Conservation (phyloP, 2,113 vertebrate genomes). For the Eurypyga helias region DNA sequence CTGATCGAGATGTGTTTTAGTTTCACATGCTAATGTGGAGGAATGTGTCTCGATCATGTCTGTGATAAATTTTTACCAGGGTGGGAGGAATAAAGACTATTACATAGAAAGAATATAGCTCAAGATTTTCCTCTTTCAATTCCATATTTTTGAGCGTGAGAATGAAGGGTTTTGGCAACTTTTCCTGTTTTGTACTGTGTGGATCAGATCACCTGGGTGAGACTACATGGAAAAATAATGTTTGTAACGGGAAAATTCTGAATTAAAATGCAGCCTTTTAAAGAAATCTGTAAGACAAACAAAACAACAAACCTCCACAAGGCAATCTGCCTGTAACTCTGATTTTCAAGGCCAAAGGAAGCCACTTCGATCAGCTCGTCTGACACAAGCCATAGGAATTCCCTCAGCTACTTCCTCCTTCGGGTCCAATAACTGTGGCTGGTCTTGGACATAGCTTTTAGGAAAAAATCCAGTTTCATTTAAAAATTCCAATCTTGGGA, state of each 20-base stretch:
- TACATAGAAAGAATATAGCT: not conserved
- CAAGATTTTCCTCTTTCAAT: not conserved
- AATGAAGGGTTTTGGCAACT: not conserved
- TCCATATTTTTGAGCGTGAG: not conserved
- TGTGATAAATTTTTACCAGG: not conserved
- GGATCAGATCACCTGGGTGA: not conserved
- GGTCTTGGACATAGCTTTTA: not conserved
- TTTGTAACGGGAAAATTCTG: not conserved
- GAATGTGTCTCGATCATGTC: not conserved
- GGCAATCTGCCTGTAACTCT: not conserved
- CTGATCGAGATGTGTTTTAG: not conserved
- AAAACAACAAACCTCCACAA: not conserved
- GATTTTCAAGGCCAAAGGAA: not conserved
- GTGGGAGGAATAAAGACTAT: not conserved
- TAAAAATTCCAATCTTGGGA: slow-evolving; percentile 19
- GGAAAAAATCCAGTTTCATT: not conserved
- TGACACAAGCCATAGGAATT: slow-evolving; percentile 35
- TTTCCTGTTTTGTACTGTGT: not conserved
- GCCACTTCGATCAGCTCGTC: not conserved
- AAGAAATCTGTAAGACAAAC: not conserved
- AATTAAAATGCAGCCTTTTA: not conserved
- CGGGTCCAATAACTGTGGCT: not conserved
- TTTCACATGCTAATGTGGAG: not conserved
- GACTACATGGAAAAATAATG: not conserved
- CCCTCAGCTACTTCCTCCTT: not conserved